These are phyloP conservation scores for Cryptotermes secundus DNA, from an alignment of 1,140 invertebrate species.

Conservation along the genomic window DNA sequence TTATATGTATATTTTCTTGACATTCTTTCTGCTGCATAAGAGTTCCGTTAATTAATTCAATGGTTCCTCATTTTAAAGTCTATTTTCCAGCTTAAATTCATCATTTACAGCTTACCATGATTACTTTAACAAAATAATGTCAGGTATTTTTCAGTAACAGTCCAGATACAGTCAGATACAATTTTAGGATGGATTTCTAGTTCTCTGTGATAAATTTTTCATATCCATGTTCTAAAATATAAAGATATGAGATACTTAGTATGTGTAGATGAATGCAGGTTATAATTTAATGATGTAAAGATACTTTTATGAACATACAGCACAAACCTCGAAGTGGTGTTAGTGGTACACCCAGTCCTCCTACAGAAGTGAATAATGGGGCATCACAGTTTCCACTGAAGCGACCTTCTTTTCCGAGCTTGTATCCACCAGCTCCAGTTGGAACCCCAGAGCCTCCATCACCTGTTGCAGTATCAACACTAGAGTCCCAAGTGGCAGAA, in stretches of 20 bases:
- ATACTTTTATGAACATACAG: neutral
- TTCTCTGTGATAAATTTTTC: neutral
- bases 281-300: neutral
- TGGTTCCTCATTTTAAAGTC: no score
- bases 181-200: no score
- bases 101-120: no score
- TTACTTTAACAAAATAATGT: no score
- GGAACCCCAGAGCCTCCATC: slow-evolving; percentile 17
- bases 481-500: neutral
- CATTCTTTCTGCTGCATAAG: no score
- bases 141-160: no score
- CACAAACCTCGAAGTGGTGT: slow-evolving; percentile 20
- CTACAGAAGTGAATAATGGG: neutral
- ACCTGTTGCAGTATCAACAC: neutral
- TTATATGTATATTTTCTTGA: no score
- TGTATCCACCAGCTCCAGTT: slow-evolving; percentile 27
- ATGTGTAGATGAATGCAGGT: neutral
- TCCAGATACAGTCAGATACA: no score
- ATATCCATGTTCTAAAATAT: neutral
- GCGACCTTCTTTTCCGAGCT: slow-evolving; percentile 24
- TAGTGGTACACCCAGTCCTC: neutral
- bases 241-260: neutral
- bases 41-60: no score
- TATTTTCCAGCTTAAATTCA: no score
- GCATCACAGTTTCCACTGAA: neutral